Percentiles rank a stretch among this genome's conserved stretches.
phyloP scores from a whole-genome alignment of 1,140 invertebrate genomes.

The Caenorhabditis briggsae region DNA sequence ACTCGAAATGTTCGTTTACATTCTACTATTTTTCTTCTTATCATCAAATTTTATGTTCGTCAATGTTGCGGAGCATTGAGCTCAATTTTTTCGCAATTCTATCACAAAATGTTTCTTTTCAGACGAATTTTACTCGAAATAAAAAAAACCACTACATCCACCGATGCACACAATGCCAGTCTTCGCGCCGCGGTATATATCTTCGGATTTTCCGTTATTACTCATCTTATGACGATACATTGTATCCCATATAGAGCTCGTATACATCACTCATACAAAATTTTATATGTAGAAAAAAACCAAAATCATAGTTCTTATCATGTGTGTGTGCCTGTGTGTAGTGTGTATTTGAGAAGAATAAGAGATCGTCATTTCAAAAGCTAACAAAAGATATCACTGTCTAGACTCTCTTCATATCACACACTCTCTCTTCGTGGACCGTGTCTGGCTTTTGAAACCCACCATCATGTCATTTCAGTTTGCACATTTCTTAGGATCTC shows the following conservation, averaged over 20 bases:
- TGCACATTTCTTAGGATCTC: constrained; percentile 9
- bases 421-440: neutral
- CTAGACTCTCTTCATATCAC: neutral
- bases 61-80: neutral
- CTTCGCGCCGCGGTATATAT: constrained; percentile 2
- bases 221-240: too few species aligned
- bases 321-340: neutral
- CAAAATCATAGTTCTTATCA: neutral
- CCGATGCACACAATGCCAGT: constrained; percentile 34
- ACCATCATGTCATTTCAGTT: constrained; percentile 37
- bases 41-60: neutral
- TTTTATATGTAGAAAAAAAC: too few species aligned
- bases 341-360: neutral
- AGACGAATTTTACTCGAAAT: neutral
- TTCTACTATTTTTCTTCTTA: constrained; percentile 5
- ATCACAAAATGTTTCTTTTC: too few species aligned
- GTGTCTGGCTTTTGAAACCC: neutral
- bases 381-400: neutral
- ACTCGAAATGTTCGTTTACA: constrained; percentile 55
- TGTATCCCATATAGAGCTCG: too few species aligned
- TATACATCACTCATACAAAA: too few species aligned
- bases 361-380: constrained; percentile 26
- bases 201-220: too few species aligned
- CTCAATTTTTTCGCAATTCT: neutral
- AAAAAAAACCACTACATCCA: neutral